Base-by-base conservation (phyloP, 2,113 vertebrate genomes). In the Ramphastos sulfuratus region DNA sequence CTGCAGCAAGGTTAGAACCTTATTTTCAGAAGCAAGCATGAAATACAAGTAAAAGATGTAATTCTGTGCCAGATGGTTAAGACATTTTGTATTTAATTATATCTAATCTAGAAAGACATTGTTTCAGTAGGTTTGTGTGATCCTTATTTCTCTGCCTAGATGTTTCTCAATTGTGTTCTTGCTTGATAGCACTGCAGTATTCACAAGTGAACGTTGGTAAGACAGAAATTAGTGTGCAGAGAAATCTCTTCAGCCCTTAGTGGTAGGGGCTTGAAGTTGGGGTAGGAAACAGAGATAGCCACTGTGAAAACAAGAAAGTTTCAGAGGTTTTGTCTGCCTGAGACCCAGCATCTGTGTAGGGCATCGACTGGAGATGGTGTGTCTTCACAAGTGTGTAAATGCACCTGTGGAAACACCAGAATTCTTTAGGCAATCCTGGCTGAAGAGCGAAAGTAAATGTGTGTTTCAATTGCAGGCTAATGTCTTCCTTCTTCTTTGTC, bases 381-480 rank as follows among this genome's bases (percentile, higher is more conserved):
- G 75, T 67, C 21, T 65, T 59, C 37, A 12, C 24, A 15, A 15
- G 6, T 17, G 4, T 31, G 31, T 10, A 44, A 82, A 66, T 59
- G 2, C 1, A 7, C 11, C 37, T 15, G 2, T 9, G 16, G 61
- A 73, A 92, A 52, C 31, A 20, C 19, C 9, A 1, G 3, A 23
- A 27, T 20, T 59, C 54, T 66, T 54, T 24, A 46, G 20, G 60
- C 87, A 74, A 48, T 8, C 25, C 5, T 4, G 20, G 9, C 6
- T 30, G 21, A 60, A 58, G 10, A 82, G 20, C 63, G 63, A 55
- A 37, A 46, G 2, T 7, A 2, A 10, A 0, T 9, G 2, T 17
- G 12, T 25, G 15, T 65, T 87, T 71, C 18, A 24, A 60, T 11
- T 7, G 4, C 30, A 10, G n/a, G 2, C 66, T 96, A 87, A 96